Conservation (phyloP, 1,140 invertebrate genomes). For the Caerostris extrusa region DNA sequence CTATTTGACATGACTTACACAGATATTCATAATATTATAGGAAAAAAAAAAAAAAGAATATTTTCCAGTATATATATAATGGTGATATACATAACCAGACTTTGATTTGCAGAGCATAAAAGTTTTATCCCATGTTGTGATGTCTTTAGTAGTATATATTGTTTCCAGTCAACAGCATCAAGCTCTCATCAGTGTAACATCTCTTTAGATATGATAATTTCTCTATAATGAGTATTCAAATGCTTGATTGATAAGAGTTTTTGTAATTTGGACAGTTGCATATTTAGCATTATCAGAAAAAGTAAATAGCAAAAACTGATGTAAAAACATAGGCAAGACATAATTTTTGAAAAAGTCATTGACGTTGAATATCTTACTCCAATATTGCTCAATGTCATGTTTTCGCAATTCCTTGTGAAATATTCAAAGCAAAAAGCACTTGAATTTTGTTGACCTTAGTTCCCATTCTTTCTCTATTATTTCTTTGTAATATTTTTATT, state of each 20-base stretch:
- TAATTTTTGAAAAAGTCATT: background rate
- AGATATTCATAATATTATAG: background rate
- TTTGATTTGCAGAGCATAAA: background rate
- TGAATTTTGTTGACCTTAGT: conserved; percentile 46
- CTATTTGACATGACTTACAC: background rate
- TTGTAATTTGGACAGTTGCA: background rate
- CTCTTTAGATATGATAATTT: background rate
- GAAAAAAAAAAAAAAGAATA: background rate
- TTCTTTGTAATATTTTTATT: background rate
- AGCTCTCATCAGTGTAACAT: conserved; percentile 51
- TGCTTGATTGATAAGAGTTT: conserved; percentile 43
- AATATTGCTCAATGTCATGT: conserved; percentile 43
- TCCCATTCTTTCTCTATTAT: conserved; percentile 39
- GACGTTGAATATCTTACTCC: conserved; percentile 9
- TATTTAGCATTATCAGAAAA: background rate
- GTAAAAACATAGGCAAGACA: conserved; percentile 2
- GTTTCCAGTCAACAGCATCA: conserved; percentile 42
- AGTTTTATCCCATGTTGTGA: background rate
- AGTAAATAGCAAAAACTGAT: conserved; percentile 24
- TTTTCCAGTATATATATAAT: conserved; percentile 15
- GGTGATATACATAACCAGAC: background rate
- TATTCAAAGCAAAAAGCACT: background rate
- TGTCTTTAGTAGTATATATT: conserved; percentile 23
- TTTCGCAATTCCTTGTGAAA: conserved; percentile 41
- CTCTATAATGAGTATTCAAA: conserved; percentile 48